Conservation (phyloP, 1,140 invertebrate species). For the Palaemon carinicauda region DNA sequence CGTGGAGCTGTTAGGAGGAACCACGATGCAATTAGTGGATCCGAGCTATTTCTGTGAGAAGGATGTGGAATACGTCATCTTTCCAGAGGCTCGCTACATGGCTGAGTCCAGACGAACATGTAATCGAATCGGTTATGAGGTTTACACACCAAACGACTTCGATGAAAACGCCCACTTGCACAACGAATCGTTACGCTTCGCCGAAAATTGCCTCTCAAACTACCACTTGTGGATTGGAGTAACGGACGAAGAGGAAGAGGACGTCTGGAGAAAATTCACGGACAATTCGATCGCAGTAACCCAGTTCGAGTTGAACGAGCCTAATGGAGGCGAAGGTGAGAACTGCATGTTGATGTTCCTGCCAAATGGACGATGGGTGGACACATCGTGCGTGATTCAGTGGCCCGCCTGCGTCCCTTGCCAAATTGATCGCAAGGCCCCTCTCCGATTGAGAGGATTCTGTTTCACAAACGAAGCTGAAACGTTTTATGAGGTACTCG, state of each 20-base stretch:
- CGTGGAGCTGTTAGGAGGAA: constrained; percentile 32
- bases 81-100: constrained; percentile 45
- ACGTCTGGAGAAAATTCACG: constrained; percentile 47
- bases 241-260: constrained; percentile 36
- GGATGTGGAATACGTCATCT: constrained; percentile 42
- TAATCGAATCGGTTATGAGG: constrained; percentile 42
- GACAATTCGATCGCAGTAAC: constrained; percentile 37
- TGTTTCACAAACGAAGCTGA: constrained; percentile 46
- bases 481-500: constrained; percentile 42
- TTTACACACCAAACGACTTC: constrained; percentile 24
- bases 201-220: constrained; percentile 43
- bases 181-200: constrained; percentile 39
- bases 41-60: constrained; percentile 30
- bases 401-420: constrained; percentile 48
- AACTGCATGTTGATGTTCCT: constrained; percentile 54
- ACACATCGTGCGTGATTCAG: constrained; percentile 46
- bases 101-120: constrained; percentile 15
- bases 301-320: constrained; percentile 45
- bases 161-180: constrained; percentile 17
- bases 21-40: constrained; percentile 23
- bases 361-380: constrained; percentile 45
- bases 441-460: constrained; percentile 41
- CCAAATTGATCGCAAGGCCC: constrained; percentile 11
- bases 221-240: constrained; percentile 48
- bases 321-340: constrained; percentile 37